Percentiles rank a stretch among this genome's conserved stretches.
These are phyloP conservation scores for Daptonema setosum DNA, from an alignment of 2,888 invertebrate genomes.

Conservation along the genomic window DNA sequence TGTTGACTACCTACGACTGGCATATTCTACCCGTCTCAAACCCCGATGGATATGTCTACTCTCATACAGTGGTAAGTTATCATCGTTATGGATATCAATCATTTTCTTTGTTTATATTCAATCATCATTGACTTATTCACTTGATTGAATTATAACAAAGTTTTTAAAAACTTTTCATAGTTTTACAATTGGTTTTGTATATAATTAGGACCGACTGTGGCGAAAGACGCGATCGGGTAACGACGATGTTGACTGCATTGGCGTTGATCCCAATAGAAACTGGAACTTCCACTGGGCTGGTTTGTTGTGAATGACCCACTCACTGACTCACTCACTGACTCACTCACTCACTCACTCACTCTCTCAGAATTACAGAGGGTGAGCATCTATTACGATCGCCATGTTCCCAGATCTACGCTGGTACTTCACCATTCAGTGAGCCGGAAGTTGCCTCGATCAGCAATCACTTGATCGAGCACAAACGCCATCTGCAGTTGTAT, in stretches of 20 bases:
- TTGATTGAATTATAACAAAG: not conserved
- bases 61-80: not conserved
- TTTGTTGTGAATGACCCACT: conserved; percentile 2
- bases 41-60: not conserved
- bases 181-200: not conserved
- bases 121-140: not conserved
- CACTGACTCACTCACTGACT: too few relatives aligned
- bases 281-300: conserved; percentile 25
- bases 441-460: not conserved
- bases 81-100: not conserved
- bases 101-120: not conserved
- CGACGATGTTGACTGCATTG: conserved; percentile 18
- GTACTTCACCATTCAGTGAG: conserved; percentile 1
- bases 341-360: too few relatives aligned
- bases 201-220: conserved; percentile 25
- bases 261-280: conserved; percentile 25
- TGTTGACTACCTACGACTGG: not conserved
- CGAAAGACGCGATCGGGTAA: conserved; percentile 23
- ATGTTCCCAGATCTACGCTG: conserved; percentile 22
- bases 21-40: not conserved
- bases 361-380: not conserved
- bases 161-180: not conserved
- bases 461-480: conserved; percentile 7
- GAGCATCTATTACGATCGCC: conserved; percentile 11
- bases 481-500: conserved; percentile 19